Percentiles rank a stretch among this genome's conserved stretches.
These are phyloP conservation scores for Heterocephalus glaber DNA, from an alignment of 2,113 vertebrate genomes.

Conservation along the genomic window DNA sequence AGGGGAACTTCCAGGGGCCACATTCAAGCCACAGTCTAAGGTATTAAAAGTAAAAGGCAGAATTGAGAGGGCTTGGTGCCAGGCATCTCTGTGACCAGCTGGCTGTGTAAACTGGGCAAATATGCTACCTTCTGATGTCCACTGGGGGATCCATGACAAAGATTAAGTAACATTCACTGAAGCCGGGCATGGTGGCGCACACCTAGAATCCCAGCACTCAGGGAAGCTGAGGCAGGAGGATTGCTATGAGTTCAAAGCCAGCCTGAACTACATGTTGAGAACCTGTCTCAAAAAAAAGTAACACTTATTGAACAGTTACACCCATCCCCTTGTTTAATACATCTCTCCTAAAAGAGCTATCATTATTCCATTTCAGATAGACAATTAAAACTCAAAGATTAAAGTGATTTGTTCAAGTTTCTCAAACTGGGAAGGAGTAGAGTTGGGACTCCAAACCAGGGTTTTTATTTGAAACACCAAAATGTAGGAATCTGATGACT, in stretches of 20 bases:
- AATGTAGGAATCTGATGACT: background rate
- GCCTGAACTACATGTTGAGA: background rate
- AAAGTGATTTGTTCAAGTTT: slow-evolving; percentile 11
- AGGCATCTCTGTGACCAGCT: background rate
- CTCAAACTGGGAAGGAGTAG: background rate
- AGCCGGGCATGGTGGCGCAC: background rate
- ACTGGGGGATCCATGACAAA: background rate
- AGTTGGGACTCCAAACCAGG: background rate
- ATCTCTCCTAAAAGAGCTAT: background rate
- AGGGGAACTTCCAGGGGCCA: background rate
- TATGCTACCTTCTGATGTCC: background rate
- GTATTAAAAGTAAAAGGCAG: background rate
- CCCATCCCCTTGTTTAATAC: background rate
- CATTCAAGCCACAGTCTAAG: background rate
- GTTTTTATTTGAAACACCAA: background rate
- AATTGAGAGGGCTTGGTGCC: background rate
- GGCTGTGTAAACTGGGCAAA: background rate
- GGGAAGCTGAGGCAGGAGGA: background rate
- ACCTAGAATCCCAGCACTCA: background rate
- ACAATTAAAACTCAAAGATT: background rate
- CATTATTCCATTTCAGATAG: background rate
- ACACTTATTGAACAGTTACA: background rate
- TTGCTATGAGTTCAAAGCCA: background rate
- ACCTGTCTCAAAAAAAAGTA: background rate
- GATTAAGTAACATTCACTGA: background rate